These are phyloP conservation scores for Drosophila kikkawai DNA, from an alignment of 1,140 invertebrate genomes.

Conservation along the genomic window DNA sequence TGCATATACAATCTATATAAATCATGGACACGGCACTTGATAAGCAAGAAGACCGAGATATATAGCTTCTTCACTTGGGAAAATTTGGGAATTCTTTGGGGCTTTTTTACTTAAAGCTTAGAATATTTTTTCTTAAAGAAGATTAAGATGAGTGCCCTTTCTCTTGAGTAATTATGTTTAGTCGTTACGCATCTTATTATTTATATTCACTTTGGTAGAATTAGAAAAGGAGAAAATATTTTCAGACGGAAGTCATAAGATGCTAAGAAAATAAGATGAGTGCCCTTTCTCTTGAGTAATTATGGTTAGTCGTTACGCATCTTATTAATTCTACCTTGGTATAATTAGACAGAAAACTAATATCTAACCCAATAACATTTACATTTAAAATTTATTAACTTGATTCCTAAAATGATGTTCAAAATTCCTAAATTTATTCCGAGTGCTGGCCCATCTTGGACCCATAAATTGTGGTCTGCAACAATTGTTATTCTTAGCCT, in stretches of 20 bases:
- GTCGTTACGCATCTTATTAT: no score
- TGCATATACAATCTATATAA: slow-evolving; percentile 59
- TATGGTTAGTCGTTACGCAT: no score
- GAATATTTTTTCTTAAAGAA: not conserved
- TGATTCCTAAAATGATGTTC: rapidly evolving
- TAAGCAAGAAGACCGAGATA: slow-evolving; percentile 37
- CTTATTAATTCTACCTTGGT: no score
- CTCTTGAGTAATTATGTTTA: no score
- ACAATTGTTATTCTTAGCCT: slow-evolving; percentile 71
- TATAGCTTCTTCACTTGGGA: not conserved
- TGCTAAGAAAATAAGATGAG: no score
- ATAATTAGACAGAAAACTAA: not conserved
- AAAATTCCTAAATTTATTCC: not conserved
- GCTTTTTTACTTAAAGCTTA: not conserved
- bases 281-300: no score
- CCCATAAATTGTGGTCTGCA: slow-evolving; percentile 63
- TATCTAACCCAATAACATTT: not conserved
- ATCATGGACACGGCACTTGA: slow-evolving; percentile 53
- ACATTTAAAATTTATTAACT: not conserved
- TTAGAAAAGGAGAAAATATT: no score
- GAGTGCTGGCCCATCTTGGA: slow-evolving; percentile 28
- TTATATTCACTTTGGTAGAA: no score
- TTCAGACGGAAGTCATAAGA: no score
- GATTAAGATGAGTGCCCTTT: no score
- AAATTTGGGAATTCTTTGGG: not conserved